These are phyloP conservation scores for Cinara cedri DNA, from an alignment of 2,888 invertebrate genomes.

Conservation along the genomic window DNA sequence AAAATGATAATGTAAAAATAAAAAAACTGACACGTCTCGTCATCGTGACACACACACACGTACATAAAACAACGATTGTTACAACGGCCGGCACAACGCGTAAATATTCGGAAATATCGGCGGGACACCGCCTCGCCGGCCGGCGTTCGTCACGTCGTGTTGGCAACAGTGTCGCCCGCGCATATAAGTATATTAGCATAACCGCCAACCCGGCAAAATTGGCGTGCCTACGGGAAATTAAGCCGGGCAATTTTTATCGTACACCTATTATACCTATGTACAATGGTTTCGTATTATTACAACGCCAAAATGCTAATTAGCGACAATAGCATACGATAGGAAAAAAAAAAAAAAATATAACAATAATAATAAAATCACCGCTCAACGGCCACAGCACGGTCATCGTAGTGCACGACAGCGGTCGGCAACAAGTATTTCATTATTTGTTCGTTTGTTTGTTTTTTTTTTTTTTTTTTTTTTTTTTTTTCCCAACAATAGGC, in stretches of 20 bases:
- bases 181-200: constrained; percentile 37
- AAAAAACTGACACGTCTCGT: too few species aligned
- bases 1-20: too few species aligned
- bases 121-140: constrained; percentile 4
- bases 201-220: constrained; percentile 55
- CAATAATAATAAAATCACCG: too few species aligned
- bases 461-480: too few species aligned
- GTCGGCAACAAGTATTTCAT: constrained; percentile 17
- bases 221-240: constrained; percentile 36
- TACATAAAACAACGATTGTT: too few species aligned
- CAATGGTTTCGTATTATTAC: neutral
- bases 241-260: neutral
- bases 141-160: constrained; percentile 24
- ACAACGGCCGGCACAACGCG: neutral
- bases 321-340: too few species aligned
- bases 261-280: too few species aligned
- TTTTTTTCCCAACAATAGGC: neutral
- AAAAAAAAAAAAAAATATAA: too few species aligned
- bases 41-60: neutral
- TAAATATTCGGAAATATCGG: neutral
- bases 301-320: neutral
- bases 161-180: constrained; percentile 45
- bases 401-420: neutral
- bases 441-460: too few species aligned
- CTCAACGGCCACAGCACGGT: too few species aligned